Evolutionary conservation across 92 coral and sea anemone genomes (phyloP).

Genomic region (Zoanthus sansibaricus): DNA sequence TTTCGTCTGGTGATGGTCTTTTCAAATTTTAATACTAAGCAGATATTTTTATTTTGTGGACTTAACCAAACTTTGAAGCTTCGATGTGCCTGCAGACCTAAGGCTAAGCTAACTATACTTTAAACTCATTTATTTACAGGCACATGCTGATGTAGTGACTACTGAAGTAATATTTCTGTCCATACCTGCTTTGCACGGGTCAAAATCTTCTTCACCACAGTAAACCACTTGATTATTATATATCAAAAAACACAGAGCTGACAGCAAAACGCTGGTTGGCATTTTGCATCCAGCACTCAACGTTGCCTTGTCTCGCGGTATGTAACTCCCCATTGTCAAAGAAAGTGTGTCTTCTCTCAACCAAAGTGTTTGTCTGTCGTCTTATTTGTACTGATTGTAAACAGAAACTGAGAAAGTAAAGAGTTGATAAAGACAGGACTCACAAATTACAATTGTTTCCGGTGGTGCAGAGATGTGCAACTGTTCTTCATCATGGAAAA

Average conservation of each 20-base stretch:
- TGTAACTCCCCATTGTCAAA: background rate
- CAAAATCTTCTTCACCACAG: slow-evolving; percentile 86
- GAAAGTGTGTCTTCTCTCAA: background rate
- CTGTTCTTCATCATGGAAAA: background rate
- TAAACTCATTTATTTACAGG: background rate
- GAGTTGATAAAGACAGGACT: background rate
- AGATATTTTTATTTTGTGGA: too few species aligned
- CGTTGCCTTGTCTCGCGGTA: background rate
- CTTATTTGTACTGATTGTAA: background rate
- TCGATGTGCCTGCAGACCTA: background rate
- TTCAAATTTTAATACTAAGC: too few species aligned
- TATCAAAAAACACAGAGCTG: slow-evolving; percentile 22
- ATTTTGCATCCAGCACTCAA: background rate
- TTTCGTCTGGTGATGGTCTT: too few species aligned
- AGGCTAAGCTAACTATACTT: background rate
- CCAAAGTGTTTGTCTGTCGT: background rate
- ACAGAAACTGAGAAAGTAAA: slow-evolving; percentile 5
- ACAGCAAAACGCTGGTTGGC: slow-evolving; percentile 8
- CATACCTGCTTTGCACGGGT: slow-evolving; percentile 99
- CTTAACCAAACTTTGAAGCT: too few species aligned
- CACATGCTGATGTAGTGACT: background rate
- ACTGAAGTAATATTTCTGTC: background rate
- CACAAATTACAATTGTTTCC: slow-evolving; percentile 20
- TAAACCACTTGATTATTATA: background rate
- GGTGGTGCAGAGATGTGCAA: background rate